Base-by-base conservation (phyloP, 1,140 invertebrate species). In the Ostrea denselamellosa region DNA sequence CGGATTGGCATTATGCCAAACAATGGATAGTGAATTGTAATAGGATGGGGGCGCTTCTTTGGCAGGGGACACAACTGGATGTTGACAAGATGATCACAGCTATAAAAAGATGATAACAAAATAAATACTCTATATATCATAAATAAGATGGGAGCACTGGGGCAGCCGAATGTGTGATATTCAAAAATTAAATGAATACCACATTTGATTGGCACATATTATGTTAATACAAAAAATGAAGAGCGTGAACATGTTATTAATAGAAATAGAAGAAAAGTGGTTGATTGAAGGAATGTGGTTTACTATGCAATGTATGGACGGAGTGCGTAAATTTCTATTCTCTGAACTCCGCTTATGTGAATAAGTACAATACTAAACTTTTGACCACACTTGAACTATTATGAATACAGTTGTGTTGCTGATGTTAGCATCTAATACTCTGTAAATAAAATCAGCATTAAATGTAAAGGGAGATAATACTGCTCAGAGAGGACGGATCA, bases 161-260 rank as follows among this genome's bases (percentile, higher is more conserved):
- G 68, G 68, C 68, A 71, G 22, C 68, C 68, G 68, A 71, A n/a
- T 71, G 22, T 71, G 68, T 71, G 68, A 71, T 71, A 71, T 28
- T 71, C 68, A 71, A 71, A 25, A n/a, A 68, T n/a, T 68, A 71
- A 71, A 71, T 71, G 25, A 71, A 71, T 71, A 71, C 68, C 68
- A 71, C 68, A 71, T 71, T 71, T 71, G 68, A 71, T 71, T 71
- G 68, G 68, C 68, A 71, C 68, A 71, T 71, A 71, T 71, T 71
- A 71, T 71, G 68, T 71, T 71, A 71, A 71, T 71, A 71, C 68
- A 71, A 71, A 71, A 71, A 71, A 68, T 28, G 68, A 71, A 34
- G 14, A 34, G 28, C 4, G 68, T 71, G n/a, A 34, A 44, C 9
- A 25, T 71, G 68, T 25, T 58, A 17, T 58, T 19, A 19, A 17